Conservation (phyloP, 2,888 invertebrate genomes). For the Drosophila borealis region DNA sequence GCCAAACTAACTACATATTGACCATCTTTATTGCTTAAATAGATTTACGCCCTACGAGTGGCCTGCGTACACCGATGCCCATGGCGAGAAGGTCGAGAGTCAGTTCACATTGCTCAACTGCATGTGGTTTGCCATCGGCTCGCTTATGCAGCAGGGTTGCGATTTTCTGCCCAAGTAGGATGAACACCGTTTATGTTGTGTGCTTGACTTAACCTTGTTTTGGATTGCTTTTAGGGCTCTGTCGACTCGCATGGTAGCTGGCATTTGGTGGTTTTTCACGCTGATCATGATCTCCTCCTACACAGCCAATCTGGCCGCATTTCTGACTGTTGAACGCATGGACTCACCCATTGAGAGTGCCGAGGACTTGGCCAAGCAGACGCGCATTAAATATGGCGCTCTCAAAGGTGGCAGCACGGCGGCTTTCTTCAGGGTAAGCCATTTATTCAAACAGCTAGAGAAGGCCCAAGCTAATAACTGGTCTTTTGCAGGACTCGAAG, state of each 20-base stretch:
- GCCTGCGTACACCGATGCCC: slow-evolving; percentile 95
- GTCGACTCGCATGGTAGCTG: slow-evolving; percentile 86
- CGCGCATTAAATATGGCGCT: slow-evolving; percentile 98
- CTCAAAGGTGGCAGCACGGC: slow-evolving; percentile 97
- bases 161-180: slow-evolving; percentile 97
- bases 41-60: slow-evolving; percentile 98
- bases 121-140: slow-evolving; percentile 98
- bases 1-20: not conserved
- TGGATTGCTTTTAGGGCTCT: slow-evolving; percentile 76
- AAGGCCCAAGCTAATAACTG: not conserved
- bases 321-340: slow-evolving; percentile 96
- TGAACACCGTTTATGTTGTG: not conserved
- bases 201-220: not conserved
- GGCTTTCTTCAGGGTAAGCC: slow-evolving; percentile 94
- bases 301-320: slow-evolving; percentile 97
- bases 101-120: slow-evolving; percentile 97
- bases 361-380: slow-evolving; percentile 98
- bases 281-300: slow-evolving; percentile 98
- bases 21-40: not conserved
- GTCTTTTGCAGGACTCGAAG: slow-evolving; percentile 91
- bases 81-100: slow-evolving; percentile 94
- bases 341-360: slow-evolving; percentile 97
- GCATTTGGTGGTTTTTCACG: slow-evolving; percentile 98
- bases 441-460: not conserved
- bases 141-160: slow-evolving; percentile 98